Evolutionary conservation across 2,113 vertebrate species (phyloP), one percentile per base, ranked within the genome.

Genomic region (Oryzias melastigma): DNA sequence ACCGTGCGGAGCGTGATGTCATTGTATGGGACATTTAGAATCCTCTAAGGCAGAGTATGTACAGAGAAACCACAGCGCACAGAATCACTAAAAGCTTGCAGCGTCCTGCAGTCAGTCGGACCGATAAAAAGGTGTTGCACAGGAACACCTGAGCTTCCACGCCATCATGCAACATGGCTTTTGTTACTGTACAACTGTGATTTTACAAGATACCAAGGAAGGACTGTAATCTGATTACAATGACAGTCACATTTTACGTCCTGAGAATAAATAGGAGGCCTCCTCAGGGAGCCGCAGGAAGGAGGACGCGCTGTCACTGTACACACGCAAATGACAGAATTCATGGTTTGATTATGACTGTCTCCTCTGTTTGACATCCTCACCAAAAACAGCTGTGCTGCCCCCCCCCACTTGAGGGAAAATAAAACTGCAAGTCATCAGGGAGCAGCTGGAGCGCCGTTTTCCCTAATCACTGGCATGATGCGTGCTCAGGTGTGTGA

Each of bases 171-270:
- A 88, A 71, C 80, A 89, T 85, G 84, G 80, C 84, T 90, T 93
- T 75, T 74, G 62, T 71, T 73, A 75, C 68, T 87, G 93, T 91
- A 92, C 83, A 89, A 88, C 76, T 77, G 91, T 85, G 13, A 81
- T 79, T 93, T 87, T 92, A 96, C 92, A 94, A 89, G 83, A 88
- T 91, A 93, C 25, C 18, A 89, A 91, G 91, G 83, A 91, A 35
- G 2, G 10, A 65, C 71, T 75, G 91, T 84, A 86, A 92, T 93
- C 92, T 93, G 94, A 94, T 88, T 91, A 70, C 76, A 74, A 74
- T 78, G 90, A 92, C 48, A 91, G 88, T 92, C 90, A 92, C 91
- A 90, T 84, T 86, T 94, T 88, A 92, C 91, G 90, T 95, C 94
- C 93, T 95, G 95, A 96, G 94, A 90, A 91, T 71, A 75, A 89